These are phyloP conservation scores for Chelonia mydas DNA, from an alignment of 2,797 vertebrate species.

Conservation along the genomic window DNA sequence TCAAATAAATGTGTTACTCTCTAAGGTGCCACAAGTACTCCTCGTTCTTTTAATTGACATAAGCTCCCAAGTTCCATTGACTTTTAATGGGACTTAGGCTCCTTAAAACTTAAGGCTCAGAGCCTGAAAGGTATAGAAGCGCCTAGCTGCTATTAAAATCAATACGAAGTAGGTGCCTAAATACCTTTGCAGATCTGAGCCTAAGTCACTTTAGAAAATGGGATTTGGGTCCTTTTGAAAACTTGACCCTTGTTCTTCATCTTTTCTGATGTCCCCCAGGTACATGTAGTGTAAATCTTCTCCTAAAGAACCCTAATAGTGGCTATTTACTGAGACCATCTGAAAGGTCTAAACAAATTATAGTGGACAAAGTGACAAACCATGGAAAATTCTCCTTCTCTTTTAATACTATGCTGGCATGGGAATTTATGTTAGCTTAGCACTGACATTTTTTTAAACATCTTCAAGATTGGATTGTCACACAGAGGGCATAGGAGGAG, in stretches of 20 bases:
- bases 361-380: not conserved
- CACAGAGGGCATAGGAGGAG: not conserved
- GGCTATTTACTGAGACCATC: not conserved
- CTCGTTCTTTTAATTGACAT: not conserved
- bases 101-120: not conserved
- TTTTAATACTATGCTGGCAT: not conserved
- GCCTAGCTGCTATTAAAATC: not conserved
- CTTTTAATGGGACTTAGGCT: not conserved
- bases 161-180: not conserved
- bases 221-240: not conserved
- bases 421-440: not conserved
- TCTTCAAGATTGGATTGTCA: not conserved
- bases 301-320: not conserved
- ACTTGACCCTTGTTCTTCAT: not conserved
- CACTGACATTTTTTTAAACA: not conserved
- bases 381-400: not conserved
- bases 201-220: not conserved
- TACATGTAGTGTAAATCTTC: not conserved
- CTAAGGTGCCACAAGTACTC: too few species aligned
- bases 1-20: too few species aligned
- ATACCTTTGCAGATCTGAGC: not conserved
- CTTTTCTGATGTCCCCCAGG: not conserved
- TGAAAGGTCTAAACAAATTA: not conserved
- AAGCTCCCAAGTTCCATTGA: not conserved
- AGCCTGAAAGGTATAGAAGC: not conserved